Evolutionary conservation across 2,888 invertebrate species (phyloP), one percentile per base, ranked within the genome.

Genomic region (Agonopterix heracliana): DNA sequence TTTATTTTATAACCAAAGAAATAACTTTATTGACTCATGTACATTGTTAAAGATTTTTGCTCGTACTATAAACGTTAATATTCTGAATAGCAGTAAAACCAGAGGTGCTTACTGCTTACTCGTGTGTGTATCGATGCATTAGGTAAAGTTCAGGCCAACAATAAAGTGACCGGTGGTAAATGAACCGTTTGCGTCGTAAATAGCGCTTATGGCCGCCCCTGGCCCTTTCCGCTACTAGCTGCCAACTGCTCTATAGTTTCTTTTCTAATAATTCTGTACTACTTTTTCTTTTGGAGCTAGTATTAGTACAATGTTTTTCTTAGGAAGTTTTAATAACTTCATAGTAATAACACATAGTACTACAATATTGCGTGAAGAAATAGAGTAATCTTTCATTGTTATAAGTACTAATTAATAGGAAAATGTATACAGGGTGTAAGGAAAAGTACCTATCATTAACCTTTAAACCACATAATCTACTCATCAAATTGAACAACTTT

Each of bases 121-220:
- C 11, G 41, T 41, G 12, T 9, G 38, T 10, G 38, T n/a, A 9
- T 38, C 10, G 38, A 51, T 60, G 60, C 61, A 57, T 73, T 74
- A 74, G 75, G 67, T 74, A 72, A 80, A 80, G 75, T 77, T 78
- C 71, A 75, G 63, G 56, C 57, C 60, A 51, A 61, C 64, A 69
- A 73, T 80, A 77, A 75, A 79, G 71, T 73, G 71, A 73, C 74
- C 71, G 71, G 61, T 68, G 66, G 70, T 71, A 74, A 82, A 78
- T 77, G 75, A 79, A 73, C 77, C 77, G 74, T 74, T 64, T 59
- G 58, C 53, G 63, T 70, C 72, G 73, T 81, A 81, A 84, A 81
- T 76, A 81, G 71, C 68, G 68, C 71, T 77, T 75, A 76, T 75
- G 73, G 68, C 68, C 68, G 67, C 43, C 64, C 64, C 67, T 58